Percentiles rank a stretch among this genome's conserved stretches.
phyloP scores from a whole-genome alignment of 2,113 vertebrate genomes.

The Macroglossus sobrinus region DNA sequence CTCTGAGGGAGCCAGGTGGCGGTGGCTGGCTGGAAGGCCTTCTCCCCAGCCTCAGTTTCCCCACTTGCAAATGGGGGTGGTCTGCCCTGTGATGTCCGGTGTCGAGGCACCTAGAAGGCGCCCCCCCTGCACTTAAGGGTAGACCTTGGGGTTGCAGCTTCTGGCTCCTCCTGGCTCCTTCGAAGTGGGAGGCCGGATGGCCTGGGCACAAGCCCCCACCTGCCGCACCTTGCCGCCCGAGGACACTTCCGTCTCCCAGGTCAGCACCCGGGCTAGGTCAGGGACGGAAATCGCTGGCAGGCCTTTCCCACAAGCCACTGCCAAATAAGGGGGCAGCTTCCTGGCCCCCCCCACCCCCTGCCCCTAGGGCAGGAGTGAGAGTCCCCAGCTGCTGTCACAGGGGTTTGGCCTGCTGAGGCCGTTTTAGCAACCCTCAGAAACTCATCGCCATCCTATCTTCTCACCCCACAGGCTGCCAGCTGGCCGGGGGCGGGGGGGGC shows the following conservation, averaged over 20 bases:
- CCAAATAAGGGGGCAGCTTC: not conserved
- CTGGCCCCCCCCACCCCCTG: not conserved
- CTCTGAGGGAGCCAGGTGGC: rapidly evolving
- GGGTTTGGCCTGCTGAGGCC: not conserved
- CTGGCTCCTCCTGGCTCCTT: not conserved
- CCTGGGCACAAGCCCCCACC: not conserved
- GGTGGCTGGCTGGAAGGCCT: not conserved
- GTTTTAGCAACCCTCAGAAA: too few relatives aligned
- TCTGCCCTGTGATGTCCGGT: rapidly evolving
- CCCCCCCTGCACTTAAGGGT: not conserved
- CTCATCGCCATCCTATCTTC: not conserved
- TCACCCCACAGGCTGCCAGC: rapidly evolving
- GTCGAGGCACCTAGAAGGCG: rapidly evolving
- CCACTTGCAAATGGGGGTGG: not conserved
- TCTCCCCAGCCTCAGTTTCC: not conserved
- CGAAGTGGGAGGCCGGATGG: too few relatives aligned
- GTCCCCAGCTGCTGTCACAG: not conserved
- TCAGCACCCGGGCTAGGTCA: not conserved
- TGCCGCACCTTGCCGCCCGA: not conserved
- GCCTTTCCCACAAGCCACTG: not conserved
- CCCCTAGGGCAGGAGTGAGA: not conserved
- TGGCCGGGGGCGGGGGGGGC: not conserved
- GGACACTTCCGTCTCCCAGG: not conserved
- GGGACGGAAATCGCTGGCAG: conserved; percentile 35
- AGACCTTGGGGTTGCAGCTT: not conserved